A percentile compares a stretch with the other conserved stretches of the same genome.
phyloP scores from a whole-genome alignment of 2,888 invertebrate genomes.

The Protonemura montana region DNA sequence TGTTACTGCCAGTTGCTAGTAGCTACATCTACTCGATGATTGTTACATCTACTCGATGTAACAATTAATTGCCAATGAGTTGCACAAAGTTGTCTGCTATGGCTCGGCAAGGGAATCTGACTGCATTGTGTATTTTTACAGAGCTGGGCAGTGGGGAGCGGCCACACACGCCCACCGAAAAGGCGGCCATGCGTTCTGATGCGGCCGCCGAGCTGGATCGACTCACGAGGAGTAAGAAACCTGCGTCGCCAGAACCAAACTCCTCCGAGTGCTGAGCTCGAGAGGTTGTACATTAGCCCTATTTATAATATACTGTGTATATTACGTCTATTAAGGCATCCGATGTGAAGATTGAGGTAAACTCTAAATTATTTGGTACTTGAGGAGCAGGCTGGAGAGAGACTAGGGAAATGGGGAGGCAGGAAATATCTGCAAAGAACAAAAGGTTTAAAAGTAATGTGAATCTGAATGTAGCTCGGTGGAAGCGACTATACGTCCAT shows the following conservation, averaged over 20 bases:
- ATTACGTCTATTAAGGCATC: background rate
- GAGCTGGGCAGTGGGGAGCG: conserved; percentile 46
- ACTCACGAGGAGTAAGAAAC: conserved; percentile 75
- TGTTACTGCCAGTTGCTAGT: no score
- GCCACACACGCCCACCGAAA: conserved; percentile 65
- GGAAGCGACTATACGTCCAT: background rate
- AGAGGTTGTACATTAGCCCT: background rate
- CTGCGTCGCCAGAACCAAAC: conserved; percentile 63
- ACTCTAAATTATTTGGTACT: conserved; percentile 1
- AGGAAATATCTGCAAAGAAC: background rate
- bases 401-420: background rate
- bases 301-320: conserved; percentile 22
- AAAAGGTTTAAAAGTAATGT: background rate
- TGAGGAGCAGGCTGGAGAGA: background rate
- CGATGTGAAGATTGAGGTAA: background rate
- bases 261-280: conserved; percentile 60
- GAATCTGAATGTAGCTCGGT: background rate
- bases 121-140: background rate
- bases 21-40: no score
- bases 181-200: conserved; percentile 81
- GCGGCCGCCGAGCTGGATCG: conserved; percentile 93
- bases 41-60: no score
- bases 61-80: no score
- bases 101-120: no score
- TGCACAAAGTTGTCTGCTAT: no score